These are phyloP conservation scores for Babyrousa celebensis DNA, from an alignment of 2,797 vertebrate genomes.

Conservation along the genomic window DNA sequence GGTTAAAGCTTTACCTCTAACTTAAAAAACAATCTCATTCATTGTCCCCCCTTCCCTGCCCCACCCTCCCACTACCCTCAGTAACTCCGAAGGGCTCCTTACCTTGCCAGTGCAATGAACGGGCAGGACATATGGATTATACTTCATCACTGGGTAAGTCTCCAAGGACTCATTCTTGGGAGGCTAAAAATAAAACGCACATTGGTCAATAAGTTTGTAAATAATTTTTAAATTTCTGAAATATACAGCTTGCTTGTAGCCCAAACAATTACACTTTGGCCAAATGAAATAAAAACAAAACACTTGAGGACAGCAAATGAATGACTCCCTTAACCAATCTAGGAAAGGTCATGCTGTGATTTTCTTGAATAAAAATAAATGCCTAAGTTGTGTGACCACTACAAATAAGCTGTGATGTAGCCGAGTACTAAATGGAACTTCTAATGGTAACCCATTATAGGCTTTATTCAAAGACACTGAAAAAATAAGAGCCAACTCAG, in stretches of 20 bases:
- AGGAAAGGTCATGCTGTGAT: too few species aligned
- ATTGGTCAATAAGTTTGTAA: neutral
- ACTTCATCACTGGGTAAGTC: slow-evolving; percentile 73
- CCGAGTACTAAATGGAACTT: neutral
- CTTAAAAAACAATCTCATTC: too few species aligned
- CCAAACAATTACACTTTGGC: neutral
- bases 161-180: slow-evolving; percentile 91
- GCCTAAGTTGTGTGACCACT: neutral
- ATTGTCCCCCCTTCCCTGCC: rapidly evolving
- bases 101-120: slow-evolving; percentile 96
- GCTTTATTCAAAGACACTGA: neutral
- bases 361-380: neutral
- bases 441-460: rapidly evolving
- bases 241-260: neutral
- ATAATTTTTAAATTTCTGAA: neutral
- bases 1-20: neutral
- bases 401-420: rapidly evolving
- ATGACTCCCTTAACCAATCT: neutral
- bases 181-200: slow-evolving; percentile 91
- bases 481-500: neutral
- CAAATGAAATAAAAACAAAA: neutral
- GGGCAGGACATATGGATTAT: slow-evolving; percentile 92
- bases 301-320: neutral
- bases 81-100: slow-evolving; percentile 10
- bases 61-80: rapidly evolving